phyloP scores from a whole-genome alignment of 2,888 invertebrate species.

The Scaptodrosophila latifasciaeformis region DNA sequence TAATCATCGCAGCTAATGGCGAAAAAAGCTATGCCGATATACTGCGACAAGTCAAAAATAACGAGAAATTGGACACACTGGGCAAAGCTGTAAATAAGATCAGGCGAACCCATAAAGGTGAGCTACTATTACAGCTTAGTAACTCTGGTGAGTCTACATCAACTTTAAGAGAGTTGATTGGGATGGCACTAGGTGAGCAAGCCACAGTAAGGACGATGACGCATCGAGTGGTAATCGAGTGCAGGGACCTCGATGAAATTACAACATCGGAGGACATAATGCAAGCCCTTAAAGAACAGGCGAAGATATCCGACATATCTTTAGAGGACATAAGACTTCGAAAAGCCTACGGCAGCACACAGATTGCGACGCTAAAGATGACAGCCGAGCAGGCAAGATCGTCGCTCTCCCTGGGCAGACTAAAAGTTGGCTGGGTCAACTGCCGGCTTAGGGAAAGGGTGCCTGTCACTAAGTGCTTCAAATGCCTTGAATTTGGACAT shows the following conservation, averaged over 20 bases:
- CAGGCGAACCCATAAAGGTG: slow-evolving; percentile 2
- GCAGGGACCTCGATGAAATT: background rate
- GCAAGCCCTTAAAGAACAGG: background rate
- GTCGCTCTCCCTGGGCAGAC: background rate
- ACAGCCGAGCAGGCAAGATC: background rate
- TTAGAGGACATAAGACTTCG: background rate
- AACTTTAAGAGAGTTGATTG: background rate
- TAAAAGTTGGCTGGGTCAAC: background rate
- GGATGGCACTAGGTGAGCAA: background rate
- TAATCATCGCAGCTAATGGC: background rate
- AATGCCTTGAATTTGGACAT: background rate
- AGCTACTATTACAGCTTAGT: background rate
- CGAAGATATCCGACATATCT: background rate
- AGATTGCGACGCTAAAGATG: background rate
- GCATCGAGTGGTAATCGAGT: background rate
- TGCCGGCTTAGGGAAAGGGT: background rate
- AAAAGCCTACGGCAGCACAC: background rate
- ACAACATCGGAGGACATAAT: background rate
- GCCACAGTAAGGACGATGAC: background rate
- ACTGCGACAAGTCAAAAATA: background rate
- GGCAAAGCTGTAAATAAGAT: background rate
- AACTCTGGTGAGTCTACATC: background rate
- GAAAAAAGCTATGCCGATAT: background rate
- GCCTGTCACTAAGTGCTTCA: background rate
- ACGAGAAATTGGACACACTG: background rate